Evolutionary conservation across 2,888 invertebrate species (phyloP).

Genomic region (Falcaria lacertinaria): DNA sequence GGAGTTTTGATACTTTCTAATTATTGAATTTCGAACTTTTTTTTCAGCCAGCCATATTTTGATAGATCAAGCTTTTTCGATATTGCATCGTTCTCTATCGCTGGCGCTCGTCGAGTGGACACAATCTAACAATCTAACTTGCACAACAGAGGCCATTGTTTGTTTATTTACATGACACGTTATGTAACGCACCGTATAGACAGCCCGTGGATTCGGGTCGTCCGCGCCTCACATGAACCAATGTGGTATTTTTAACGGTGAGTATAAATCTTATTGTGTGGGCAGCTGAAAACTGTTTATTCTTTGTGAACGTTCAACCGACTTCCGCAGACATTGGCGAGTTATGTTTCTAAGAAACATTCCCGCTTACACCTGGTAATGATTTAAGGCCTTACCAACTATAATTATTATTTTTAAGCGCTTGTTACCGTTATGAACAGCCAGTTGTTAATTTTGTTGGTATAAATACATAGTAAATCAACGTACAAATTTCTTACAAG

Average conservation of each 20-base stretch:
- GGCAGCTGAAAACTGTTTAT: conserved; percentile 50
- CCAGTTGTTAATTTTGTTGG: too few species aligned
- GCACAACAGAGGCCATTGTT: conserved; percentile 25
- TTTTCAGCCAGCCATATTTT: too few species aligned
- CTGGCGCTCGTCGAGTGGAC: conserved; percentile 10
- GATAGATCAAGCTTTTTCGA: neutral
- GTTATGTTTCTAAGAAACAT: conserved; percentile 17
- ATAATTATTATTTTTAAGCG: neutral
- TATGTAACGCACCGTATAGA: conserved; percentile 24
- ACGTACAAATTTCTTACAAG: too few species aligned
- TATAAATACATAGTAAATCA: too few species aligned
- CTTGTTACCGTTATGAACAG: too few species aligned
- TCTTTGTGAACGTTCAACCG: conserved; percentile 41
- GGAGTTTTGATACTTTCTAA: too few species aligned
- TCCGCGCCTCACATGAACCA: conserved; percentile 49
- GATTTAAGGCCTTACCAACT: conserved; percentile 25
- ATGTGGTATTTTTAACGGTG: conserved; percentile 66
- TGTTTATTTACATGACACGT: conserved; percentile 38
- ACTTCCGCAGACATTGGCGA: conserved; percentile 20
- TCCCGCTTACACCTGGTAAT: conserved; percentile 29
- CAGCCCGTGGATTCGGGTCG: conserved; percentile 28
- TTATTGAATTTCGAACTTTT: too few species aligned
- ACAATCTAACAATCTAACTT: conserved; percentile 9
- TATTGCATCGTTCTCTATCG: neutral
- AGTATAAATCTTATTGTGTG: conserved; percentile 71